Evolutionary conservation across 2,797 vertebrate genomes (phyloP).

Genomic region (Cephalopachus bancanus): DNA sequence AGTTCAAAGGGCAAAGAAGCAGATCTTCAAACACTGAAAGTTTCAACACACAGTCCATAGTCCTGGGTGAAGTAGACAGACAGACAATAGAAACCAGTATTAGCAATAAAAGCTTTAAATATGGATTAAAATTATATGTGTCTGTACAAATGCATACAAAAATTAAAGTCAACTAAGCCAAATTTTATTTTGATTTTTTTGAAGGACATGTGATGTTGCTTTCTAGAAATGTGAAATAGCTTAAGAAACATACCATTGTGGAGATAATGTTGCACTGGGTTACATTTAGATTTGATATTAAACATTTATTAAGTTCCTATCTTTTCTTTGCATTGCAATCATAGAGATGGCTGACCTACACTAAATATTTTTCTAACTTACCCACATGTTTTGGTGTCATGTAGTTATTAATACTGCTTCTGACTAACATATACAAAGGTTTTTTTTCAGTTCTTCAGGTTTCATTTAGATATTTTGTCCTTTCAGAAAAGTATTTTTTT

Average conservation of each 20-base stretch:
- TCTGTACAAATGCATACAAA: not conserved
- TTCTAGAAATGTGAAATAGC: conserved; percentile 9
- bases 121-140: not conserved
- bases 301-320: not conserved
- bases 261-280: not conserved
- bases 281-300: conserved; percentile 49
- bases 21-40: conserved; percentile 71
- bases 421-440: not conserved
- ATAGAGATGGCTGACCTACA: conserved; percentile 28
- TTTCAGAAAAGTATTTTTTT: conserved; percentile 40
- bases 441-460: not conserved
- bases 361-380: conserved; percentile 43
- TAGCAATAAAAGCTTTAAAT: not conserved
- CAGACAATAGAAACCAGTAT: conserved; percentile 53
- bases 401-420: not conserved
- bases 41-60: conserved; percentile 69
- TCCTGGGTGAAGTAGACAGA: conserved; percentile 30
- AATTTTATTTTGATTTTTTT: conserved; percentile 47
- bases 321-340: not conserved
- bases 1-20: conserved; percentile 71
- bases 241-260: not conserved
- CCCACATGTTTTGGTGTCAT: not conserved
- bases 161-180: not conserved
- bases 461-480: not conserved
- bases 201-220: not conserved